Evolutionary conservation across 2,797 vertebrate genomes (phyloP), one percentile per base, ranked within the genome.

Genomic region (Nyctibius grandis): DNA sequence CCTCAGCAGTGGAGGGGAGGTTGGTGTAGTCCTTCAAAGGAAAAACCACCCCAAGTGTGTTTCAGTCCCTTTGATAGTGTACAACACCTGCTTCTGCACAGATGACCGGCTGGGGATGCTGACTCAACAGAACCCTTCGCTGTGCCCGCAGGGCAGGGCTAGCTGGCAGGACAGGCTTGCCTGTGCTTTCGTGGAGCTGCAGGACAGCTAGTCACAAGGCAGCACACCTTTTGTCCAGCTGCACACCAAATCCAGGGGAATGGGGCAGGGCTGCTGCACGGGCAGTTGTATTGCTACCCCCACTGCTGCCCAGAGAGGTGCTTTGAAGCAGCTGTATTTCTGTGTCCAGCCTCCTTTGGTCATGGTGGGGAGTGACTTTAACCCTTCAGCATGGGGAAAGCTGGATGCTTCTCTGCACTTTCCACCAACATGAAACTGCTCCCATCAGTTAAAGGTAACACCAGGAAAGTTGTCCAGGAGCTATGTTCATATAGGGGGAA

Each of bases 21-120:
- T 99, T 98, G 54, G 95, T 94, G 15, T 98, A 98, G 61, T 97
- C 97, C 98, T 97, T 97, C 64, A 60, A 88, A 59, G 21, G 28
- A 72, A 44, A 64, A 51, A 54, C 42, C 26, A 38, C 3, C 18
- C 22, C 2, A 14, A 33, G 28, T 51, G 42, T 28, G 15, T 79
- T 84, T 92, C 21, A 17, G 57, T 78, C 92, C 57, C 42, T 57
- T 51, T 6, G 3, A 1, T 17, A 26, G 28, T 23, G 25, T 19
- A 25, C 1, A 1, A 31, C 38, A 29, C 12, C 12, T 44, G 20
- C 45, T 89, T 47, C 60, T 0, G 0, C 33, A 26, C 0, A 0
- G 19, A 9, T 47, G 23, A 26, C 4, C 33, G 47, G 48, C 64
- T 70, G 59, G 75, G 29, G n/a, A 1, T 57, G 65, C 47, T 36